Evolutionary conservation across 2,888 invertebrate genomes (phyloP).

Genomic region (Bellardia bayeri): DNA sequence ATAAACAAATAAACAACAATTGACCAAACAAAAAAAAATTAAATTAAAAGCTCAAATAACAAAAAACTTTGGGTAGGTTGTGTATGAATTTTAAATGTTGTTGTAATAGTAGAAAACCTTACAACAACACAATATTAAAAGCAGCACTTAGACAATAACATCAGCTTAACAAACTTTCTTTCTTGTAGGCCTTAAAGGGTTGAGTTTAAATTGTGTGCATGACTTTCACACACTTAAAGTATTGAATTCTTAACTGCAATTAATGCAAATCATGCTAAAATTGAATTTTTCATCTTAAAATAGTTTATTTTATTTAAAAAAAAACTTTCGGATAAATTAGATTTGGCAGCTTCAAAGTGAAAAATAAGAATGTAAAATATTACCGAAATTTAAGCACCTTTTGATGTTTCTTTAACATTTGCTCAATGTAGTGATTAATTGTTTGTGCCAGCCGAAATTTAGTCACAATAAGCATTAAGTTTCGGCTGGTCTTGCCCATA

Average conservation of each 20-base stretch:
- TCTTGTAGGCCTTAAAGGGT: constrained; percentile 59
- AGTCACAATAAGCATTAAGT: too few species aligned
- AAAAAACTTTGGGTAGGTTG: constrained; percentile 63
- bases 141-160: constrained; percentile 6
- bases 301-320: too few species aligned
- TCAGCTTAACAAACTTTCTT: constrained; percentile 62
- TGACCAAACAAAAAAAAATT: constrained; percentile 32
- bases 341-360: too few species aligned
- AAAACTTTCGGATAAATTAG: too few species aligned
- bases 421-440: too few species aligned
- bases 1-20: constrained; percentile 46
- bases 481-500: too few species aligned
- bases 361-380: too few species aligned
- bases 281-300: neutral
- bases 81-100: constrained; percentile 5
- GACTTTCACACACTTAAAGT: constrained; percentile 16
- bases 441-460: too few species aligned
- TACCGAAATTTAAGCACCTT: too few species aligned
- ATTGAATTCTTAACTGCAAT: neutral
- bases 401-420: too few species aligned
- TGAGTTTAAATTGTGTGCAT: neutral
- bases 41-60: constrained; percentile 56
- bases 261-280: neutral
- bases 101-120: constrained; percentile 30
- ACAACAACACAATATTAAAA: constrained; percentile 27